Evolutionary conservation across 2,797 vertebrate species (phyloP).

Genomic region (Mus spretus): DNA sequence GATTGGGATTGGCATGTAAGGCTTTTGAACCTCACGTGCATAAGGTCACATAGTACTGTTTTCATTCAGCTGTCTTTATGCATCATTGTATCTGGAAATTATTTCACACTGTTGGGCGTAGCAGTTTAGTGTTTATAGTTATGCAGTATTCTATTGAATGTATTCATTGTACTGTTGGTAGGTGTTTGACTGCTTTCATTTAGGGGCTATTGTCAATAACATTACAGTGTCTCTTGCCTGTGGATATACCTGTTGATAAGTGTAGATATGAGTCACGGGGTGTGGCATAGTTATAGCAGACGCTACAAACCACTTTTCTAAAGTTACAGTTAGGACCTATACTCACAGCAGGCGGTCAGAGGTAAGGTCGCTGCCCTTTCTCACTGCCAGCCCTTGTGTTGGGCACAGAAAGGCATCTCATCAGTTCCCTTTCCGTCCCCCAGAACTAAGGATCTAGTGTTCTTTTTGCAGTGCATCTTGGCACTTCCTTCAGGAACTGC

Average conservation of each 20-base stretch:
- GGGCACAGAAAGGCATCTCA: not conserved
- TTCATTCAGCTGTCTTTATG: constrained; percentile 8
- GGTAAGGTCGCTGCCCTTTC: not conserved
- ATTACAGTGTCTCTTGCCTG: not conserved
- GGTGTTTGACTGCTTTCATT: constrained; percentile 26
- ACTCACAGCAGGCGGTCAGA: not conserved
- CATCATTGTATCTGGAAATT: not conserved
- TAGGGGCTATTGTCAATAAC: not conserved
- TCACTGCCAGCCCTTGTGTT: not conserved
- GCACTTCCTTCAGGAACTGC: not conserved
- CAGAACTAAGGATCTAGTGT: not conserved
- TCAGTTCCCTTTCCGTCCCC: constrained; percentile 12
- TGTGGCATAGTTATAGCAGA: not conserved
- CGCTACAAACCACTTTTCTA: not conserved
- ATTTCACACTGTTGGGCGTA: not conserved
- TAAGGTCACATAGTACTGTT: not conserved
- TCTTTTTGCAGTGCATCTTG: not conserved
- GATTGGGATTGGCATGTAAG: not conserved
- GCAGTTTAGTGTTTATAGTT: constrained; percentile 16
- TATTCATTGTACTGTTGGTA: constrained; percentile 19
- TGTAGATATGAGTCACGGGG: not conserved
- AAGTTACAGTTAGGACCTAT: not conserved
- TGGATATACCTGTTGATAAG: constrained; percentile 19
- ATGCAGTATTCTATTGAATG: not conserved
- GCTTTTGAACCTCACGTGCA: not conserved